phyloP scores from a whole-genome alignment of 2,113 vertebrate species.

The Grantiella picta region DNA sequence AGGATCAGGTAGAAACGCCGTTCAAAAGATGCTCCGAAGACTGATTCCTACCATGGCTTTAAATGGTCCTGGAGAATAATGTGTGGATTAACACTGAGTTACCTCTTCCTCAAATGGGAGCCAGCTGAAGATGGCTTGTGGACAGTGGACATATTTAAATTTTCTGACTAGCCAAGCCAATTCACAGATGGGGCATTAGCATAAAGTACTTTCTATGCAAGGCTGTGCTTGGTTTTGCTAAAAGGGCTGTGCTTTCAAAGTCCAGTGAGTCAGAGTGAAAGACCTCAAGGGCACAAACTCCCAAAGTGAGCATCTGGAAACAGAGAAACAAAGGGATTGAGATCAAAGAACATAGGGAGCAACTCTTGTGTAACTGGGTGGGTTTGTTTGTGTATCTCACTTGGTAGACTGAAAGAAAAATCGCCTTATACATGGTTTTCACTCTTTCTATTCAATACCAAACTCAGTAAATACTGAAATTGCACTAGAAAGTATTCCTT shows the following conservation, averaged over 20 bases:
- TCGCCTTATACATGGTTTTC: not conserved
- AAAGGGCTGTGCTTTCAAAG: not conserved
- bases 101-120: not conserved
- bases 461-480: not conserved
- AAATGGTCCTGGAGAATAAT: not conserved
- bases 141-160: not conserved
- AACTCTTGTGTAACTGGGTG: not conserved
- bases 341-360: not conserved
- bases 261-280: not conserved
- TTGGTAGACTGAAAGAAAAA: not conserved
- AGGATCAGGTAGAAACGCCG: rapidly evolving
- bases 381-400: not conserved
- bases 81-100: not conserved
- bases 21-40: not conserved
- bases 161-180: not conserved
- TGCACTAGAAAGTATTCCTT: not conserved
- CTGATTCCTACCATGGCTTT: not conserved
- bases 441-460: not conserved
- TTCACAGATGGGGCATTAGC: not conserved
- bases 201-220: not conserved
- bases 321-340: not conserved
- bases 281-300: not conserved
- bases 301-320: not conserved
- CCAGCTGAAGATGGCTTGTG: not conserved
- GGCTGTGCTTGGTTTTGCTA: not conserved